These are phyloP conservation scores for Trichacis sp. DNA, from an alignment of 2,888 invertebrate species.

Conservation along the genomic window DNA sequence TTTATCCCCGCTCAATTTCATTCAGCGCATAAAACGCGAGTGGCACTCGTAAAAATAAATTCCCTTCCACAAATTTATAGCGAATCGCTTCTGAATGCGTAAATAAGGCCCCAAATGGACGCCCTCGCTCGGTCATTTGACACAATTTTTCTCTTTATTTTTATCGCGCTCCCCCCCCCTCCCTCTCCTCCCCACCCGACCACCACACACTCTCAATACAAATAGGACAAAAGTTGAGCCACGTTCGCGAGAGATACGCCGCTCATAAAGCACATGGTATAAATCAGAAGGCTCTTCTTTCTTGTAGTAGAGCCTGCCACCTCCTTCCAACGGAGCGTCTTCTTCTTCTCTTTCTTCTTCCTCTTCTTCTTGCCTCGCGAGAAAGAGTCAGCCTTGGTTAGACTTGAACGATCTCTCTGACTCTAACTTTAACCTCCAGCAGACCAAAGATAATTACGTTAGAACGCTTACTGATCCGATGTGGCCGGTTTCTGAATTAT, in stretches of 20 bases:
- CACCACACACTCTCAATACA: too few relatives aligned
- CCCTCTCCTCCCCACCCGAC: too few relatives aligned
- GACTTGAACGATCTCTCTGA: slow-evolving; percentile 39
- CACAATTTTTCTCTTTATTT: too few relatives aligned
- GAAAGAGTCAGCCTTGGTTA: slow-evolving; percentile 25
- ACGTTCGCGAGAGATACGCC: slow-evolving; percentile 45
- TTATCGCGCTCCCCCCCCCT: too few relatives aligned
- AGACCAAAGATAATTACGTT: slow-evolving; percentile 54
- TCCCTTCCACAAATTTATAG: too few relatives aligned
- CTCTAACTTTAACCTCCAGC: slow-evolving; percentile 52
- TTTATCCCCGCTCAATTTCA: neutral
- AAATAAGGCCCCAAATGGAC: too few relatives aligned
- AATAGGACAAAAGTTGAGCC: slow-evolving; percentile 51
- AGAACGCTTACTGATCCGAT: slow-evolving; percentile 51
- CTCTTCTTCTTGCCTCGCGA: slow-evolving; percentile 18
- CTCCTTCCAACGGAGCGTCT: slow-evolving; percentile 25
- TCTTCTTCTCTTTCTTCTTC: slow-evolving; percentile 30
- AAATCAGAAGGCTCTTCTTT: slow-evolving; percentile 54
- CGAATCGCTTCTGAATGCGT: too few relatives aligned
- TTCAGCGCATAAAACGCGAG: neutral
- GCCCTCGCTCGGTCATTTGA: too few relatives aligned
- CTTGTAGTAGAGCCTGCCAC: slow-evolving; percentile 27
- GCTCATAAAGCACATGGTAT: slow-evolving; percentile 59
- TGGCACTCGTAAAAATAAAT: neutral
- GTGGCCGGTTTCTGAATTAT: slow-evolving; percentile 56